These are phyloP conservation scores for Rhinoderma darwinii DNA, from an alignment of 2,113 vertebrate genomes.

Conservation along the genomic window DNA sequence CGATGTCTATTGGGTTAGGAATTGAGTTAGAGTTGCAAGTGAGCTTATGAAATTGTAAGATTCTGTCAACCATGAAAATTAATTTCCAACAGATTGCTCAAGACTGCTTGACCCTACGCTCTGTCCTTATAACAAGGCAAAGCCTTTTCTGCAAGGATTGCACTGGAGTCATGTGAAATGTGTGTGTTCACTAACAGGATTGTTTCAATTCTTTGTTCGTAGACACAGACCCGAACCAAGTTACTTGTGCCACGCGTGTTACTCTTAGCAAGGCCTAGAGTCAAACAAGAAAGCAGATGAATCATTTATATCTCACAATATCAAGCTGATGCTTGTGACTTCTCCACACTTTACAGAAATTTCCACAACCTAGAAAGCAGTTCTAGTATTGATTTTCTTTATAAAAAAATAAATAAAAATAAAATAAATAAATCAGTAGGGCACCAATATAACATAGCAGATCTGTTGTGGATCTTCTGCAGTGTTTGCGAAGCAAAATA, in stretches of 20 bases:
- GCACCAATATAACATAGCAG: background rate
- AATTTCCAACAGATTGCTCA: constrained; percentile 43
- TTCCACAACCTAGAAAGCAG: background rate
- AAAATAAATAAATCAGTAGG: background rate
- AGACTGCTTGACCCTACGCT: constrained; percentile 1
- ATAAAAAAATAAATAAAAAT: background rate
- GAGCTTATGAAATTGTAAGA: constrained; percentile 6
- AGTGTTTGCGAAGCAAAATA: too few species aligned
- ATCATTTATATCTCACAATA: background rate
- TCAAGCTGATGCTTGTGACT: too few species aligned
- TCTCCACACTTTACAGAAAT: too few species aligned
- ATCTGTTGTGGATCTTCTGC: too few species aligned
- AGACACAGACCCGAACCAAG: background rate
- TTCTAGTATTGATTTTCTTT: background rate
- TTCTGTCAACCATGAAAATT: constrained; percentile 38
- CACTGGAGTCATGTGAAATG: constrained; percentile 19
- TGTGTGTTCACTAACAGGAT: background rate
- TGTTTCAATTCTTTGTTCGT: constrained; percentile 1
- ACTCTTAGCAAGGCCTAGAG: too few species aligned
- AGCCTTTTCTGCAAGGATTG: constrained; percentile 21
- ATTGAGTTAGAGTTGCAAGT: background rate
- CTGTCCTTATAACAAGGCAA: constrained; percentile 37
- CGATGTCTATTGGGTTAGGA: background rate
- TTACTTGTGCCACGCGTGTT: background rate
- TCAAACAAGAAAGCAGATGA: background rate